Evolutionary conservation across 2,113 vertebrate species (phyloP).

Genomic region (Myotis davidii): DNA sequence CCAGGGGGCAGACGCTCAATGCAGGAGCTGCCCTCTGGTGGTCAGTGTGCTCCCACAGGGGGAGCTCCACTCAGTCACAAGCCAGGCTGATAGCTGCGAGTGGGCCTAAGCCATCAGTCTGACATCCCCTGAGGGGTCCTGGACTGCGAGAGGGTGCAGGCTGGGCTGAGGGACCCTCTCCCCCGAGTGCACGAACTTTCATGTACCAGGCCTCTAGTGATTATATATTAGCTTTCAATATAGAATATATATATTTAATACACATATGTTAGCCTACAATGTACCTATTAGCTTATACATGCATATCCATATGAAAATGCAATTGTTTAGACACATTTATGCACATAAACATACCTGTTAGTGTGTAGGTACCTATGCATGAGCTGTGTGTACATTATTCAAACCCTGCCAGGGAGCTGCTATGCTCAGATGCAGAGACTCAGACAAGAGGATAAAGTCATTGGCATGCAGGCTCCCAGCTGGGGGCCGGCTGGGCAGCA

Average conservation of each 20-base stretch:
- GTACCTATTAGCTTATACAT: not conserved
- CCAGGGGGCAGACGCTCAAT: too few species aligned
- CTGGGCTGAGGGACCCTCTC: too few species aligned
- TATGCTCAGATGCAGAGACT: not conserved
- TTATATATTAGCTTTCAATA: not conserved
- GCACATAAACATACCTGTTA: not conserved
- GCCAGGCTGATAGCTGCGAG: too few species aligned
- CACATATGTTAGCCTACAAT: not conserved
- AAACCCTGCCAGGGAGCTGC: not conserved
- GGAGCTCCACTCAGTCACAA: too few species aligned
- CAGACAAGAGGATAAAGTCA: not conserved
- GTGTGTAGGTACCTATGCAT: not conserved
- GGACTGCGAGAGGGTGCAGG: too few species aligned
- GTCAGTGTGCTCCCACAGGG: too few species aligned
- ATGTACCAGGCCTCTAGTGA: too few species aligned
- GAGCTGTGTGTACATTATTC: not conserved
- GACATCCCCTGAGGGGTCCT: too few species aligned
- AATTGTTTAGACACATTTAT: not conserved
- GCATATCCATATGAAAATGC: not conserved
- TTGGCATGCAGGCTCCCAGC: fast-evolving
- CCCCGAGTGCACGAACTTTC: too few species aligned
- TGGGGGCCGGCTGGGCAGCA: fast-evolving
- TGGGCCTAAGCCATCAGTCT: too few species aligned
- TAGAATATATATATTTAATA: not conserved
- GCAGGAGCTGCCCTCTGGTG: too few species aligned